Base-by-base conservation (phyloP, 2,888 invertebrate species). In the Oegoconia quadripuncta region DNA sequence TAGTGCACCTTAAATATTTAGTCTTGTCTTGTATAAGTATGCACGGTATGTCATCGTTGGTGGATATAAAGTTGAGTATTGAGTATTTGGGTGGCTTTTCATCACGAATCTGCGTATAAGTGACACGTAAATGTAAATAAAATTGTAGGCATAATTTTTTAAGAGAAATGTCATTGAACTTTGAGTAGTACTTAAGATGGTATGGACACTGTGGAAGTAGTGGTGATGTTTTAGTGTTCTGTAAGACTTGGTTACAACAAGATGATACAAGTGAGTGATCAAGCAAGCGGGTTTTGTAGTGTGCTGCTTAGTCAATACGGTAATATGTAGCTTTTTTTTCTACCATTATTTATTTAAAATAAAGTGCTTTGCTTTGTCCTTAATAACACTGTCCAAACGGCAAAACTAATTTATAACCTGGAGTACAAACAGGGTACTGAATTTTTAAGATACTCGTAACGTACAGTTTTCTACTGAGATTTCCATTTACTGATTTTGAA, bases 231-330 rank as follows among this genome's bases (percentile, higher is more conserved):
- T 31, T 38, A 45, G 18, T 34, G 34, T 36, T 28, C 15, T 27
- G 30, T 29, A 28, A 17, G 30, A 34, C 33, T 13, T 5, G 27
- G 13, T 13, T 6, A 13, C 12, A 27, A 27, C 32, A 41, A 47
- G 37, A 56, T 52, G 49, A 47, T 48, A 36, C 37, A 44, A 16
- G 49, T 44, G 18, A 34, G 38, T 25, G 55, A 56, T 30, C 59
- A 57, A 7, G 55, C 52, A 33, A 44, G 31, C 42, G 45, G 56
- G 38, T 39, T 66, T 36, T 81, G 81, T 45, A 55, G 48, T 28
- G 34, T 47, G n/a, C 54, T 82, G 29, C 68, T 81, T 22, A 68
- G 55, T 46, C 73, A 74, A 59, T 78, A 79, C 55, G 81, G 81
- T 81, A 79, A 70, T 60, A 45, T 36, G 33, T 30, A 31, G 37